Evolutionary conservation across 2,888 invertebrate genomes (phyloP), one percentile per base, ranked within the genome.

Genomic region (Cryptus viduatorius): DNA sequence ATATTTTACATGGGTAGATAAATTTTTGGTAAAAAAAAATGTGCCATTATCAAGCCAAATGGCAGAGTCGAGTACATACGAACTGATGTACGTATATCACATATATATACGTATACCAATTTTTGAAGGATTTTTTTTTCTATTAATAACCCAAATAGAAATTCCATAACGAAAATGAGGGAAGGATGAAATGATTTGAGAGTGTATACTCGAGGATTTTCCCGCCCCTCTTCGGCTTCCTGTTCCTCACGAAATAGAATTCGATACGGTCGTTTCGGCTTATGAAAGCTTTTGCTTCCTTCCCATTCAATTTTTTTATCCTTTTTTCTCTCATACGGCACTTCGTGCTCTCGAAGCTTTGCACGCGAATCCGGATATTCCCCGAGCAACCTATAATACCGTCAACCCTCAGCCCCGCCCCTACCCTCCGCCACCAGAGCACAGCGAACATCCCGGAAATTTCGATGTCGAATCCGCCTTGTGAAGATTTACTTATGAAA

Each of bases 401-500:
- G 14, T 29, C 14, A 31, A 29, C 59, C 59, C 59, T 14, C 59
- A 0, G 19, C n/a, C n/a, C 5, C 50, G 5, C 50, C 50, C 50
- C 50, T 4, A 12, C 19, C 56, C 8, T 4, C 56, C 3, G 8
- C n/a, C 14, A 14, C 3, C 1, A 4, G 29, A 59, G 59, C 59
- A 14, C 29, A 12, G 59, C n/a, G n/a, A 29, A 42, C 29, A 8
- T 31, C 24, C n/a, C 44, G 16, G 8, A 59, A 29, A 46, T 59
- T 73, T 29, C 19, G 29, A 73, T 46, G 42, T 42, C 44, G 44
- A 44, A 16, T 29, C 29, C 42, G 19, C 4, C 16, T 3, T 7
- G 7, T 31, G 8, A 37, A 65, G 64, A 76, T 76, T 76, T 76
- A 64, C 75, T 44, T 24, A 53, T 65, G 53, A 42, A 50, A 65